A percentile compares a stretch with the other conserved stretches of the same genome.
Conservation (phyloP, 2,888 invertebrate species). For the Drosophila atripex region DNA sequence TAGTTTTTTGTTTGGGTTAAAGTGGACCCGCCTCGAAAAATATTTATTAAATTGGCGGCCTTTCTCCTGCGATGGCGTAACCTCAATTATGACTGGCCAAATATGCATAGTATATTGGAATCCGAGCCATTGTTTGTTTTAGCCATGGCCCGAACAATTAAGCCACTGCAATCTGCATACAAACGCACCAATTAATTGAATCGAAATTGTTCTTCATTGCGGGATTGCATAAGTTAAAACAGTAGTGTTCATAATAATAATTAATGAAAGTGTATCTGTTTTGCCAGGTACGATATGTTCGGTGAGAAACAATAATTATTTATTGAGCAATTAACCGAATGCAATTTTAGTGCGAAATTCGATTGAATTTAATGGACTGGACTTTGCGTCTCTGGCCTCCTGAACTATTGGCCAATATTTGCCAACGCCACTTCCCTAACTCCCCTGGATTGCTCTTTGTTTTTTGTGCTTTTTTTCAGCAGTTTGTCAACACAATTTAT, state of each 20-base stretch:
- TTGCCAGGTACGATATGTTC: not conserved
- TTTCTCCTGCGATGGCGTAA: conserved; percentile 44
- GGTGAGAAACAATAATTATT: conserved; percentile 16
- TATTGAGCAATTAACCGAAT: conserved; percentile 24
- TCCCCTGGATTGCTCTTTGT: not conserved
- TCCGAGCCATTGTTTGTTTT: conserved; percentile 40
- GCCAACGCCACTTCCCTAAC: conserved; percentile 20
- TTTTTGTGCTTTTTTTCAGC: not conserved
- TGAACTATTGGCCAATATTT: conserved; percentile 51
- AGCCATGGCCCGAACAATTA: conserved; percentile 41
- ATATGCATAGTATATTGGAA: conserved; percentile 15
- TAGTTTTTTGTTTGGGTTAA: conserved; percentile 20
- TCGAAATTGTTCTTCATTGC: conserved; percentile 26
- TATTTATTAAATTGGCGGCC: conserved; percentile 34
- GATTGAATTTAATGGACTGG: conserved; percentile 32
- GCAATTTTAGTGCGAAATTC: conserved; percentile 35
- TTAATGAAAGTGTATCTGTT: conserved; percentile 24
- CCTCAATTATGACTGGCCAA: conserved; percentile 36
- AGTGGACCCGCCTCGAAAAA: conserved; percentile 37
- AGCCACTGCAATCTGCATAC: conserved; percentile 60
- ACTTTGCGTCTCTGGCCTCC: conserved; percentile 30
- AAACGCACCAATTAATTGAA: conserved; percentile 64
- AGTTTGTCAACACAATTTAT: conserved; percentile 10
- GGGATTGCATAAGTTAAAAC: conserved; percentile 32
- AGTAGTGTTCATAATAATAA: conserved; percentile 13